A percentile compares a stretch with the other conserved stretches of the same genome.
These are phyloP conservation scores for Clupea harengus DNA, from an alignment of 2,113 vertebrate species.

Conservation along the genomic window DNA sequence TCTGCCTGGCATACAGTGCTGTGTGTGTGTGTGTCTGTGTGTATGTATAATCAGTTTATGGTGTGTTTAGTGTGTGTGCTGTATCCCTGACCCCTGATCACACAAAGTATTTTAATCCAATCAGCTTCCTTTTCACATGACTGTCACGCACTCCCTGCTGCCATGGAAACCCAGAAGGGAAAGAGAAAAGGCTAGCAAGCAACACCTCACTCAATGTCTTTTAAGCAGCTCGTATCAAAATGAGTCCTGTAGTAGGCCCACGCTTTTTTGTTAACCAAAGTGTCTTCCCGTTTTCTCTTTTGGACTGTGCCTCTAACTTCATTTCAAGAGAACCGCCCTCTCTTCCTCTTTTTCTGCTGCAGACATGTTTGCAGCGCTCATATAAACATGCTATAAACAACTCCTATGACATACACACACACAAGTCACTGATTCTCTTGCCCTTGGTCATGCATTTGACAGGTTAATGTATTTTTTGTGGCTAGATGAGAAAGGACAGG, in stretches of 20 bases:
- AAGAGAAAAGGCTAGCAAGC: conserved; percentile 44
- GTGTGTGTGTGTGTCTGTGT: conserved; percentile 26
- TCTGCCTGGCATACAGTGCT: neutral
- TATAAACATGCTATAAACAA: conserved; percentile 16
- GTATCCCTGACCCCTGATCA: conserved; percentile 71
- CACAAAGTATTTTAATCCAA: conserved; percentile 81
- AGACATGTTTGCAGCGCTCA: conserved; percentile 3
- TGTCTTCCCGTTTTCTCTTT: neutral
- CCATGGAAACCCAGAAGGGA: conserved; percentile 67
- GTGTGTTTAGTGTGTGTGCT: conserved; percentile 51
- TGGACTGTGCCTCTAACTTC: neutral
- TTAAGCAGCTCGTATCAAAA: neutral
- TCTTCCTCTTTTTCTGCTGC: conserved; percentile 15
- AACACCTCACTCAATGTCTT: neutral
- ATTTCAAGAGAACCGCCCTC: neutral
- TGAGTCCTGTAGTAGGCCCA: neutral
- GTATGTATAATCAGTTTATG: conserved; percentile 45
- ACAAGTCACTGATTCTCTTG: neutral
- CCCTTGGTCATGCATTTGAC: neutral
- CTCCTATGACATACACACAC: neutral
- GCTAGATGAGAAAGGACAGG: neutral
- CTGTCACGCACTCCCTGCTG: conserved; percentile 71
- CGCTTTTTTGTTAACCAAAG: conserved; percentile 3
- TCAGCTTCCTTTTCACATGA: conserved; percentile 80
- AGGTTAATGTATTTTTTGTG: neutral